These are phyloP conservation scores for Drosophila nigrodunni DNA, from an alignment of 1,140 invertebrate species.

Conservation along the genomic window DNA sequence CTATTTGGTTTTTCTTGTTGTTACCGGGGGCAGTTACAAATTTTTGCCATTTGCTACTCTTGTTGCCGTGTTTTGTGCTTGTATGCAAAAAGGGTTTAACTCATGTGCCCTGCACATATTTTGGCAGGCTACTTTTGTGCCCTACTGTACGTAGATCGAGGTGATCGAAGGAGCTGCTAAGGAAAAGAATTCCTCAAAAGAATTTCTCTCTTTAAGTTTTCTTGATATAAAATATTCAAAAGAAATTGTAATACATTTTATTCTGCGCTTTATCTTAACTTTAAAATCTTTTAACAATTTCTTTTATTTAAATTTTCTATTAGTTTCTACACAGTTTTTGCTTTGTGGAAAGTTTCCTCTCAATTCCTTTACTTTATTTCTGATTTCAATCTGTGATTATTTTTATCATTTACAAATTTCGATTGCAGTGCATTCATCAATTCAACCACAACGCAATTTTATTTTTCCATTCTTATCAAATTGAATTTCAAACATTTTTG, in stretches of 20 bases:
- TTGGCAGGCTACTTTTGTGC: conserved; percentile 21
- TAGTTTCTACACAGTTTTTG: not conserved
- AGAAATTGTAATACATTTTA: too few relatives aligned
- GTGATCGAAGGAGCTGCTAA: not conserved
- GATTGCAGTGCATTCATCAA: conserved; percentile 34
- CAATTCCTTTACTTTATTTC: not conserved
- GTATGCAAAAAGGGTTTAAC: conserved; percentile 63
- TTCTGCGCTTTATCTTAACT: too few relatives aligned
- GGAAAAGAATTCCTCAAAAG: not conserved
- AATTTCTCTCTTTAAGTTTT: too few relatives aligned
- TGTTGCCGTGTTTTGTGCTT: conserved; percentile 45
- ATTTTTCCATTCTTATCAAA: conserved; percentile 67
- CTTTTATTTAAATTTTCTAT: not conserved
- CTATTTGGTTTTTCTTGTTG: conserved; percentile 43
- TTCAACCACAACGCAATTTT: conserved; percentile 33
- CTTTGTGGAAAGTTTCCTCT: too few relatives aligned
- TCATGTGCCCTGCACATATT: conserved; percentile 35
- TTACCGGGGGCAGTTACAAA: conserved; percentile 68
- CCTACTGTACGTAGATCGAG: conserved; percentile 36
- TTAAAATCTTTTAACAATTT: too few relatives aligned
- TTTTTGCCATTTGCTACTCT: conserved; percentile 58
- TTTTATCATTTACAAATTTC: not conserved
- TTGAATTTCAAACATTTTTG: conserved; percentile 78
- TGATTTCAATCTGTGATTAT: not conserved
- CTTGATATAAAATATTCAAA: too few relatives aligned